phyloP scores from a whole-genome alignment of 2,113 vertebrate species.

The Equus quagga region DNA sequence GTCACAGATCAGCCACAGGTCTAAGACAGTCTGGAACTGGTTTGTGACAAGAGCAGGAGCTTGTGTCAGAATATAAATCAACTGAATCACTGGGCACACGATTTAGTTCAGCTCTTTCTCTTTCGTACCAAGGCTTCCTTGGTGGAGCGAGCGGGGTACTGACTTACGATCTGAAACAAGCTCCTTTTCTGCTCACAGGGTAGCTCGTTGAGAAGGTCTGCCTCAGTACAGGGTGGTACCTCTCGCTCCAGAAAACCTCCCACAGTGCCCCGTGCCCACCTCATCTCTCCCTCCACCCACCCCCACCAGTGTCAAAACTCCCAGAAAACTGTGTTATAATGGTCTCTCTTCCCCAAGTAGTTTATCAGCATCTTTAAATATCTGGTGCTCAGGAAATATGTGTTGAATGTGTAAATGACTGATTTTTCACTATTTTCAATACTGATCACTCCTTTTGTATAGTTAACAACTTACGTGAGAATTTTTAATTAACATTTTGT shows the following conservation, averaged over 20 bases:
- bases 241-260: not conserved
- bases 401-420: not conserved
- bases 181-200: not conserved
- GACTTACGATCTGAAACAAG: not conserved
- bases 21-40: not conserved
- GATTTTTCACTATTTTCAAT: not conserved
- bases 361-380: not conserved
- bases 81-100: not conserved
- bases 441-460: not conserved
- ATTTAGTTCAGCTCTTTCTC: not conserved
- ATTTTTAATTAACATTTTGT: not conserved
- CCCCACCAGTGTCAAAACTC: not conserved
- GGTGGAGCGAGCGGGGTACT: not conserved
- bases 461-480: not conserved
- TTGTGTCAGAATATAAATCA: not conserved
- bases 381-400: not conserved
- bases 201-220: not conserved
- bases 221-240: not conserved
- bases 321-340: not conserved
- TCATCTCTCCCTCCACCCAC: not conserved
- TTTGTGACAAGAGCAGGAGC: not conserved
- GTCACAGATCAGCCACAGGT: not conserved
- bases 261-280: accelerated
- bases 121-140: not conserved
- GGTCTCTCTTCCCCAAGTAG: not conserved